These are phyloP conservation scores for Callipepla californica DNA, from an alignment of 2,113 vertebrate species.

Conservation along the genomic window DNA sequence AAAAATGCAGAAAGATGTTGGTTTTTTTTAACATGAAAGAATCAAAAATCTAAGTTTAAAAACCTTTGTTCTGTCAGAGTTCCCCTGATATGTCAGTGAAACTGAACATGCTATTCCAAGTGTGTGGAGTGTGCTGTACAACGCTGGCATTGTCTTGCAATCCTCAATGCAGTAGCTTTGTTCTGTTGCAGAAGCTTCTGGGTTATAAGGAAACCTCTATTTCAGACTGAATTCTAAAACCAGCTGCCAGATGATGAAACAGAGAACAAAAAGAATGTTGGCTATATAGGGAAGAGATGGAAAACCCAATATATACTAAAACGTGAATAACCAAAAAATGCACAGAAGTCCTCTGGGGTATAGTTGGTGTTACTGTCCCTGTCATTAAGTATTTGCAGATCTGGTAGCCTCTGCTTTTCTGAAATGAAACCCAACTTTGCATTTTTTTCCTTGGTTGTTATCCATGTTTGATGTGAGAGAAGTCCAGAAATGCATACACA, in stretches of 20 bases:
- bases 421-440: neutral
- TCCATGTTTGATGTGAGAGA: neutral
- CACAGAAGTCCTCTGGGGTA: neutral
- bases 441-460: neutral
- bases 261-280: neutral
- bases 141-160: neutral
- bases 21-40: neutral
- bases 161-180: neutral
- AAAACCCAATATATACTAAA: neutral
- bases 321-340: neutral
- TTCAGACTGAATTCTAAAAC: neutral
- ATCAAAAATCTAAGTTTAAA: neutral
- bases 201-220: neutral
- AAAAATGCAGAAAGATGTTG: neutral
- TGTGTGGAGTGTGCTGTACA: neutral
- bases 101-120: constrained; percentile 6
- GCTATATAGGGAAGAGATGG: neutral
- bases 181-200: constrained; percentile 14
- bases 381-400: neutral
- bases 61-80: neutral
- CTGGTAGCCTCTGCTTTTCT: neutral
- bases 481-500: neutral
- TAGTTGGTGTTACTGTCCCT: neutral
- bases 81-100: neutral
- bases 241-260: neutral